phyloP scores from a whole-genome alignment of 2,888 invertebrate species.

The Ypsolopha sequella region DNA sequence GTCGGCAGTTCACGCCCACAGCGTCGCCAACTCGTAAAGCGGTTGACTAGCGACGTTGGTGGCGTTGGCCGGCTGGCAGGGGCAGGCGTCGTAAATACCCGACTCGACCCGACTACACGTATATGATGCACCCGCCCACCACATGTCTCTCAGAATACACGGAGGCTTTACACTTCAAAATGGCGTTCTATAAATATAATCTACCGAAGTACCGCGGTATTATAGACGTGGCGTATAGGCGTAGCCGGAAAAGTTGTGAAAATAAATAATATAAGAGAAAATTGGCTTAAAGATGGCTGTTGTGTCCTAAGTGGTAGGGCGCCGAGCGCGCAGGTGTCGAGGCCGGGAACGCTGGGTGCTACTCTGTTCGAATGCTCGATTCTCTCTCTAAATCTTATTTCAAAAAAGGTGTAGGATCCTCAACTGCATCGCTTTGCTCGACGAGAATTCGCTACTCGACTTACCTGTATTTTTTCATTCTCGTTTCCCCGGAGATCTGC shows the following conservation, averaged over 20 bases:
- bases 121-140: not conserved
- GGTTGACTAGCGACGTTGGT: slow-evolving; percentile 20
- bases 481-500: slow-evolving; percentile 37
- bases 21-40: slow-evolving; percentile 46
- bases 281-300: not conserved
- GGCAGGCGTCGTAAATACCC: slow-evolving; percentile 46
- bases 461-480: slow-evolving; percentile 30
- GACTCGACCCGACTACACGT: slow-evolving; percentile 4
- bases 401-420: slow-evolving; percentile 27
- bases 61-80: slow-evolving; percentile 22
- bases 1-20: slow-evolving; percentile 39
- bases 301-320: not conserved
- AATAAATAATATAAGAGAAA: not conserved
- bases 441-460: slow-evolving; percentile 20
- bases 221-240: too few species aligned
- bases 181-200: too few species aligned
- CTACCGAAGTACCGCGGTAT: too few species aligned
- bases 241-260: too few species aligned
- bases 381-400: slow-evolving; percentile 35
- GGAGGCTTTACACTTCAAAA: too few species aligned
- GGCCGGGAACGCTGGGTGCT: not conserved
- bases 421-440: slow-evolving; percentile 26
- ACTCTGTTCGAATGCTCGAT: slow-evolving; percentile 15
- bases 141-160: too few species aligned
- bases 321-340: not conserved